A percentile compares a stretch with the other conserved stretches of the same genome.
Conservation (phyloP, 2,888 invertebrate genomes). For the Labia minor region DNA sequence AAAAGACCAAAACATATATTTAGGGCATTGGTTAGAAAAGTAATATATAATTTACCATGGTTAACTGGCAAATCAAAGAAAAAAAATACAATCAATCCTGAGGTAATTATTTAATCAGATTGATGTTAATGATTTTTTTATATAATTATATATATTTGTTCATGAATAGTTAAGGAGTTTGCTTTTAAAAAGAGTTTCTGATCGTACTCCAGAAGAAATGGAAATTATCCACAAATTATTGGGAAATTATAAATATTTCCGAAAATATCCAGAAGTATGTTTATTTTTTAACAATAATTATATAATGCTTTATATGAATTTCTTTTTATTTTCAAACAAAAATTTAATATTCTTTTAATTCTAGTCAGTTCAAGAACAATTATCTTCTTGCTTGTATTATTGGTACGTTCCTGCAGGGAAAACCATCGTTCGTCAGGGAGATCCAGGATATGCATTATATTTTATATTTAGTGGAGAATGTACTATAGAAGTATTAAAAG, state of each 20-base stretch:
- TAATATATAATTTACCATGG: constrained; percentile 8
- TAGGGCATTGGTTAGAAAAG: constrained; percentile 4
- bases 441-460: constrained; percentile 48
- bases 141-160: not conserved
- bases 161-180: constrained; percentile 30
- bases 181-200: constrained; percentile 43
- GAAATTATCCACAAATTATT: constrained; percentile 46
- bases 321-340: no score
- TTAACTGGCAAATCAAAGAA: not conserved
- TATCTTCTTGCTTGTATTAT: constrained; percentile 51
- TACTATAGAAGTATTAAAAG: constrained; percentile 40
- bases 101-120: no score
- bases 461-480: constrained; percentile 53
- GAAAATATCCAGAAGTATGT: constrained; percentile 47
- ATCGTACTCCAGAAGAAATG: constrained; percentile 50
- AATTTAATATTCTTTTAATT: no score
- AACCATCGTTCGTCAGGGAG: constrained; percentile 50
- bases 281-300: constrained; percentile 15
- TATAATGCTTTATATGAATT: constrained; percentile 27
- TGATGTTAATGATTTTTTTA: not conserved
- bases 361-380: constrained; percentile 47
- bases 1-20: not conserved
- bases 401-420: constrained; percentile 48
- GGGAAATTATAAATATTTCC: constrained; percentile 50
- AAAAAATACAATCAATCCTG: not conserved